Evolutionary conservation across 2,113 vertebrate species (phyloP).

Genomic region (Myiopsitta monachus): DNA sequence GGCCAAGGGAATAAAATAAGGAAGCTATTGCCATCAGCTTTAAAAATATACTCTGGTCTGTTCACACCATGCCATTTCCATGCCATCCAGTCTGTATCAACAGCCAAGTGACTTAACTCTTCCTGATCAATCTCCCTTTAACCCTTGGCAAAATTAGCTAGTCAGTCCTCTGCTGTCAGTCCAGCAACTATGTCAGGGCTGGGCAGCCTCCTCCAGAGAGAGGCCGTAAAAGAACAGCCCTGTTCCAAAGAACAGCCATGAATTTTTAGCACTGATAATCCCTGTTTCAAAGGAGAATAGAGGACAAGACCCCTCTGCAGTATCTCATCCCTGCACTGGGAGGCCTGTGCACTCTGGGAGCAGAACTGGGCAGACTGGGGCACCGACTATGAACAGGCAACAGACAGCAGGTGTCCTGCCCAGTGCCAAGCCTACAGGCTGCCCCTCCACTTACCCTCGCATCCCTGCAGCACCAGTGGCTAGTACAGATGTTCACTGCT

Average conservation of each 20-base stretch:
- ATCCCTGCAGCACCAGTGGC: neutral
- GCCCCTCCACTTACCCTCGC: neutral
- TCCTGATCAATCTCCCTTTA: neutral
- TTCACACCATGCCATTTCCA: neutral
- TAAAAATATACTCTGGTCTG: neutral
- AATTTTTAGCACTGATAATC: neutral
- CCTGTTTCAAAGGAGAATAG: neutral
- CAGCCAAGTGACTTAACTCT: neutral
- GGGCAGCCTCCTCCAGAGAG: neutral
- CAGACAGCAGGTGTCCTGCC: neutral
- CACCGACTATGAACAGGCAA: fast-evolving
- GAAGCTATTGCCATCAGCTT: neutral
- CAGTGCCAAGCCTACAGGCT: neutral
- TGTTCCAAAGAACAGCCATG: neutral
- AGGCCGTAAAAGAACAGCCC: neutral
- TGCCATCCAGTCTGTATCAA: neutral
- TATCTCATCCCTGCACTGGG: fast-evolving
- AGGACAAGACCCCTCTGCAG: fast-evolving
- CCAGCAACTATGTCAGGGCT: neutral
- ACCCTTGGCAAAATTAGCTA: neutral
- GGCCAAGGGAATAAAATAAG: slow-evolving; percentile 2
- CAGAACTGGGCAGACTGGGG: neutral
- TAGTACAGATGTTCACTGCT: neutral
- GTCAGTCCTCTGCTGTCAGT: neutral
- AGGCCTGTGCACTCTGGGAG: neutral